These are phyloP conservation scores for Anthophora plumipes DNA, from an alignment of 2,888 invertebrate genomes.

Conservation along the genomic window DNA sequence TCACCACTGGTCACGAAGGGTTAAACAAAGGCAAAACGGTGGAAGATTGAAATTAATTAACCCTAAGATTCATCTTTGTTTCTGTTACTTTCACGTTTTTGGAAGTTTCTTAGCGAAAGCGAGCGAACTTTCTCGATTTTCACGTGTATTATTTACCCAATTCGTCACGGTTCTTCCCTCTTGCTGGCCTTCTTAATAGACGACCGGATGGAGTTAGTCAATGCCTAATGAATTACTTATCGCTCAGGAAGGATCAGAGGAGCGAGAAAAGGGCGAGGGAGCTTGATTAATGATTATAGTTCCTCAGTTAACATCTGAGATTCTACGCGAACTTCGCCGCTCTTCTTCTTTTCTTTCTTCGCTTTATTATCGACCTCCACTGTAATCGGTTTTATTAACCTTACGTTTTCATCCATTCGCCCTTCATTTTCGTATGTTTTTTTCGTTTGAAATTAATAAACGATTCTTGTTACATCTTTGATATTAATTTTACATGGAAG, in stretches of 20 bases:
- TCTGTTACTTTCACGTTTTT: neutral
- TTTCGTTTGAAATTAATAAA: neutral
- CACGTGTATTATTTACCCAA: slow-evolving; percentile 33
- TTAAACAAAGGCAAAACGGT: neutral
- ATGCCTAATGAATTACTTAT: slow-evolving; percentile 52
- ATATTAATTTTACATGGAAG: no score
- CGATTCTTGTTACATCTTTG: no score
- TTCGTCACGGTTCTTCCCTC: slow-evolving; percentile 29
- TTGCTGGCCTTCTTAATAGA: slow-evolving; percentile 26
- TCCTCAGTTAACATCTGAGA: slow-evolving; percentile 28
- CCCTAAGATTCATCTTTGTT: neutral
- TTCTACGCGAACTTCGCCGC: neutral
- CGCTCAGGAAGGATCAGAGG: slow-evolving; percentile 26
- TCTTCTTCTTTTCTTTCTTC: neutral
- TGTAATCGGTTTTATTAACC: slow-evolving; percentile 9
- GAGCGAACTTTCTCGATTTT: slow-evolving; percentile 15
- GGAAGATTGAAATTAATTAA: slow-evolving; percentile 9
- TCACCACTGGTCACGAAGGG: no score
- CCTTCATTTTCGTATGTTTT: neutral
- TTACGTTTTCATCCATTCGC: neutral
- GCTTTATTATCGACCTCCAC: slow-evolving; percentile 3
- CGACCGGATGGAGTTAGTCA: slow-evolving; percentile 34
- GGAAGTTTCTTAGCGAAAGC: neutral
- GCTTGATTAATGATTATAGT: slow-evolving; percentile 47
- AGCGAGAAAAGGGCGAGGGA: slow-evolving; percentile 41